phyloP scores from a whole-genome alignment of 2,113 vertebrate species.

The Eonycteris spelaea region DNA sequence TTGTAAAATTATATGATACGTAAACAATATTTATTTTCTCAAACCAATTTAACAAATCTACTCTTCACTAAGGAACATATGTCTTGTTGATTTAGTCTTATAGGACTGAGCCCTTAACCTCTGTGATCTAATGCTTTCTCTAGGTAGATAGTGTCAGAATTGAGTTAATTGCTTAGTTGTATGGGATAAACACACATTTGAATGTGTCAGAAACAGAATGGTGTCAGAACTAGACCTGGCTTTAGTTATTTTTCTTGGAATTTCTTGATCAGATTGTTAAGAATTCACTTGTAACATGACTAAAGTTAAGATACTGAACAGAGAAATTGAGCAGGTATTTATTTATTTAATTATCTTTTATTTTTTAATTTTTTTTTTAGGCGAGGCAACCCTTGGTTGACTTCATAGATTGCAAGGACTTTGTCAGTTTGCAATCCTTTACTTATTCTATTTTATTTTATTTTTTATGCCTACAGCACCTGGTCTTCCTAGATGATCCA shows the following conservation, averaged over 20 bases:
- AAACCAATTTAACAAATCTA: neutral
- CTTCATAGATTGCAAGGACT: too few species aligned
- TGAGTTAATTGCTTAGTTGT: neutral
- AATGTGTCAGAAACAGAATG: neutral
- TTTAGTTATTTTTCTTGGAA: neutral
- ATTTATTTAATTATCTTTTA: neutral
- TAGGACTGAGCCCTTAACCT: neutral
- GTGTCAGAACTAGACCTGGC: neutral
- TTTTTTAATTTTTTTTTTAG: too few species aligned
- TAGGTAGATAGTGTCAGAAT: neutral
- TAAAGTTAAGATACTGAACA: neutral
- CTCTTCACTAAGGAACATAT: neutral
- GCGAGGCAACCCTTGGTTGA: too few species aligned
- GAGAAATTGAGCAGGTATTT: neutral
- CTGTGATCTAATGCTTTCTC: neutral
- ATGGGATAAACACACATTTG: neutral
- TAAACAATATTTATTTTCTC: neutral
- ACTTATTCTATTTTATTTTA: too few species aligned
- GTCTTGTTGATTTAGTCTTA: neutral
- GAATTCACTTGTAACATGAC: neutral
- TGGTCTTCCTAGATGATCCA: too few species aligned
- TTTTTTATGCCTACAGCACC: too few species aligned
- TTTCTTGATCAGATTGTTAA: neutral
- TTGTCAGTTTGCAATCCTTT: too few species aligned
- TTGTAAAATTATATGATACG: neutral